These are phyloP conservation scores for Dendrocincla tyrannina DNA, from an alignment of 2,797 vertebrate genomes.

Conservation along the genomic window DNA sequence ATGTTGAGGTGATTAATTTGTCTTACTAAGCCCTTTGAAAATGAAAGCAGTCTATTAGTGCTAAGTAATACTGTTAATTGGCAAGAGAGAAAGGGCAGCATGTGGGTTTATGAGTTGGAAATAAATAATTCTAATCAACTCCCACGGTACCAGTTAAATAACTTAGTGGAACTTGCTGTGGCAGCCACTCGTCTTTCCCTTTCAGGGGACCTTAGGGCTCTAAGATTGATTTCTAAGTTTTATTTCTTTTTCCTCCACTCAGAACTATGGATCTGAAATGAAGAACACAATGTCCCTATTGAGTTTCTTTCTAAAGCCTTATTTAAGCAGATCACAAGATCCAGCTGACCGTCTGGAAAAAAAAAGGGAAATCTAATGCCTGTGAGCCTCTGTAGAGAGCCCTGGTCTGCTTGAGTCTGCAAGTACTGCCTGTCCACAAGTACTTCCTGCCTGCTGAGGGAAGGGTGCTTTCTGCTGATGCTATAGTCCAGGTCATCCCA, in stretches of 20 bases:
- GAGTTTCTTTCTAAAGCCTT: neutral
- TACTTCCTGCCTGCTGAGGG: neutral
- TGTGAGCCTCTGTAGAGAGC: neutral
- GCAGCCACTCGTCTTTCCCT: neutral
- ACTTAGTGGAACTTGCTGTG: neutral
- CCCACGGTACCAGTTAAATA: neutral
- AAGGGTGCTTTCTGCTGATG: neutral
- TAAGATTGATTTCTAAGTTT: neutral
- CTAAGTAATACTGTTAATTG: constrained; percentile 55
- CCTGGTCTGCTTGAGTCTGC: neutral
- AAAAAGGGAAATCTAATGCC: neutral
- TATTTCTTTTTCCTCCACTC: neutral
- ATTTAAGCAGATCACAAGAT: neutral
- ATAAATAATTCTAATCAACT: neutral
- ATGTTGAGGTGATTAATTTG: constrained; percentile 52
- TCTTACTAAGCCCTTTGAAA: constrained; percentile 54
- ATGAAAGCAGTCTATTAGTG: constrained; percentile 54
- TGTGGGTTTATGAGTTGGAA: neutral
- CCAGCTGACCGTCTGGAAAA: neutral
- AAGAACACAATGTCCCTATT: neutral
- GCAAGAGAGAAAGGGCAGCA: neutral
- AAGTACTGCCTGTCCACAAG: neutral
- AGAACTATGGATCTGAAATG: neutral
- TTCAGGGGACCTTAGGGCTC: neutral
- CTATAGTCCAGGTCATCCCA: fast-evolving